Evolutionary conservation across 2,797 vertebrate genomes (phyloP).

Genomic region (Sebastes taczanowskii): DNA sequence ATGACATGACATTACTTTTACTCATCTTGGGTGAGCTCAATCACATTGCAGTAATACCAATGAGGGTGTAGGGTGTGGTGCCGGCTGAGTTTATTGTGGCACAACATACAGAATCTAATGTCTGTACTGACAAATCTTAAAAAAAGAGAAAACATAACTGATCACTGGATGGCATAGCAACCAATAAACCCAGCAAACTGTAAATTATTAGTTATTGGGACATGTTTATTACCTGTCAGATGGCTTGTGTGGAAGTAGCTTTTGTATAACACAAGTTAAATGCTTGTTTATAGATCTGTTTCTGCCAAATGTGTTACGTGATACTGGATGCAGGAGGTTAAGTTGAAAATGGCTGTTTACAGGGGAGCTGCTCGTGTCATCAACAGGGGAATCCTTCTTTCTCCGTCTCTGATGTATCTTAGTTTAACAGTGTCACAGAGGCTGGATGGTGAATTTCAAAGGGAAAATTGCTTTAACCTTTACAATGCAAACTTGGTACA

Average conservation of each 20-base stretch:
- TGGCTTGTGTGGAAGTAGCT: neutral
- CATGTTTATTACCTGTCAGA: neutral
- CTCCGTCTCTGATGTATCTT: conserved; percentile 25
- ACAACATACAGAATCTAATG: neutral
- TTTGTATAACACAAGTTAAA: neutral
- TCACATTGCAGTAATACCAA: neutral
- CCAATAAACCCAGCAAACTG: neutral
- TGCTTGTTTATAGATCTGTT: neutral
- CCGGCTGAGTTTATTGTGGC: neutral
- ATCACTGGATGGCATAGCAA: neutral
- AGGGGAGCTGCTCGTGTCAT: neutral
- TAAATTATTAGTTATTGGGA: neutral
- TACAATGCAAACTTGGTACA: conserved; percentile 1
- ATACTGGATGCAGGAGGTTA: neutral
- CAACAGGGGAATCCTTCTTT: neutral
- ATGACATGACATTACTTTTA: neutral
- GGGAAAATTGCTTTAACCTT: conserved; percentile 12
- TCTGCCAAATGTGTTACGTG: neutral
- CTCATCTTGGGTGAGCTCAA: neutral
- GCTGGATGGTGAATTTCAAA: conserved; percentile 8
- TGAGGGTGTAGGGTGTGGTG: neutral
- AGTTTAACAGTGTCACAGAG: conserved; percentile 1
- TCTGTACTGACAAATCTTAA: neutral
- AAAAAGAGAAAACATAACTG: neutral
- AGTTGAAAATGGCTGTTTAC: conserved; percentile 20